phyloP scores from a whole-genome alignment of 2,113 vertebrate species.

The Boleophthalmus pectinirostris region DNA sequence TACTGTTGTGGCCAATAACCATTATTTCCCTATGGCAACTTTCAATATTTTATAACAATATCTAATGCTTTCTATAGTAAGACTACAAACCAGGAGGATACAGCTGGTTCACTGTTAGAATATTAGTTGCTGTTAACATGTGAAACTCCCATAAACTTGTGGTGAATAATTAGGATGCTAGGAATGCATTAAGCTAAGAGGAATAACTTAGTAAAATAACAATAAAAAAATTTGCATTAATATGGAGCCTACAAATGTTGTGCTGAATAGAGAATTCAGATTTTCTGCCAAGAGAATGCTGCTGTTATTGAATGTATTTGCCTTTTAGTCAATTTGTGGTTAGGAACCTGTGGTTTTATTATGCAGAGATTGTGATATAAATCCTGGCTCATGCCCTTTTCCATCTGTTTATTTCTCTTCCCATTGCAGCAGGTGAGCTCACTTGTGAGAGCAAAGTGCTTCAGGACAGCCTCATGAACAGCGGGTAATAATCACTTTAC shows the following conservation, averaged over 20 bases:
- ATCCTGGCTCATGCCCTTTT: not conserved
- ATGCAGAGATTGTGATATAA: not conserved
- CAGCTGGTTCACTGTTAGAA: too few species aligned
- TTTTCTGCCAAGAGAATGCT: not conserved
- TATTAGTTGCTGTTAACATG: too few species aligned
- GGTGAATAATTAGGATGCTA: too few species aligned
- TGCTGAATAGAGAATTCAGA: not conserved
- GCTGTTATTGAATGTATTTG: not conserved
- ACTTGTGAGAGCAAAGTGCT: conserved; percentile 85
- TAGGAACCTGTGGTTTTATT: not conserved
- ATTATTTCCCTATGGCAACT: too few species aligned
- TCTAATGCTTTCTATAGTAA: too few species aligned
- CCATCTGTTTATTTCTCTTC: conserved; percentile 11
- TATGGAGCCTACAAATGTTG: not conserved
- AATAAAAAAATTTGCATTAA: not conserved
- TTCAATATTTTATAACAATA: too few species aligned
- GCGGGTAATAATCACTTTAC: conserved; percentile 80
- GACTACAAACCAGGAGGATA: too few species aligned
- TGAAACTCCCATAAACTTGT: too few species aligned
- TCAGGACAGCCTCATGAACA: conserved; percentile 92
- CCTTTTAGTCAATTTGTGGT: not conserved
- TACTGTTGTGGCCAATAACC: too few species aligned
- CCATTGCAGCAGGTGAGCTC: conserved; percentile 80
- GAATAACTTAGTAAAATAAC: too few species aligned
- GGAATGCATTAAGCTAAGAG: too few species aligned